A percentile compares a stretch with the other conserved stretches of the same genome.
These are phyloP conservation scores for Ophioninae sp. DNA, from an alignment of 2,888 invertebrate genomes.

Conservation along the genomic window DNA sequence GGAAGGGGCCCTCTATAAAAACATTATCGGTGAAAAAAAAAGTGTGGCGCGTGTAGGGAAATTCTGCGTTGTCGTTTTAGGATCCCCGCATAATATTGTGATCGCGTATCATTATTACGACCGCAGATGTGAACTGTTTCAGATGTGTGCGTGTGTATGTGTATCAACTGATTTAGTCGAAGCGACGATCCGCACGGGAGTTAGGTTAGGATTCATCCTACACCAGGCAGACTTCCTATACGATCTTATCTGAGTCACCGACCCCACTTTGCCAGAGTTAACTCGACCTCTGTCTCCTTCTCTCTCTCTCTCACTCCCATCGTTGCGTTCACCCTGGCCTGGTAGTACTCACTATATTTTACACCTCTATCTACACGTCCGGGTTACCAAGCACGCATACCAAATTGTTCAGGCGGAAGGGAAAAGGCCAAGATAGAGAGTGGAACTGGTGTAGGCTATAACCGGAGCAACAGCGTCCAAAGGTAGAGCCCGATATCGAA, in stretches of 20 bases:
- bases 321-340: slow-evolving; percentile 16
- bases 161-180: slow-evolving; percentile 28
- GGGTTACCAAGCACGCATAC: slow-evolving; percentile 66
- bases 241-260: slow-evolving; percentile 61
- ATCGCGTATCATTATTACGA: slow-evolving; percentile 23
- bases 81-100: slow-evolving; percentile 27
- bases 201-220: slow-evolving; percentile 37
- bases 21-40: slow-evolving; percentile 41
- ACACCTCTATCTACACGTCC: slow-evolving; percentile 67
- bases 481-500: slow-evolving; percentile 48
- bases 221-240: slow-evolving; percentile 49
- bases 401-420: slow-evolving; percentile 62
- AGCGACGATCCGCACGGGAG: slow-evolving; percentile 37
- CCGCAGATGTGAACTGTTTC: neutral
- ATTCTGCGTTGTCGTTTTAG: slow-evolving; percentile 11
- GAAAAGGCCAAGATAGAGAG: slow-evolving; percentile 47
- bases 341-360: slow-evolving; percentile 63
- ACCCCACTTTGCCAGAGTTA: slow-evolving; percentile 58
- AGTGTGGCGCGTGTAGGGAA: slow-evolving; percentile 33
- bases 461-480: slow-evolving; percentile 48
- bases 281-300: slow-evolving; percentile 42
- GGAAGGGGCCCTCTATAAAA: slow-evolving; percentile 25
- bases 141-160: neutral
- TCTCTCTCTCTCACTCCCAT: slow-evolving; percentile 25
- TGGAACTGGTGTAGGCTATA: slow-evolving; percentile 36